Evolutionary conservation across 2,888 invertebrate genomes (phyloP).

Genomic region (Encarsia formosa): DNA sequence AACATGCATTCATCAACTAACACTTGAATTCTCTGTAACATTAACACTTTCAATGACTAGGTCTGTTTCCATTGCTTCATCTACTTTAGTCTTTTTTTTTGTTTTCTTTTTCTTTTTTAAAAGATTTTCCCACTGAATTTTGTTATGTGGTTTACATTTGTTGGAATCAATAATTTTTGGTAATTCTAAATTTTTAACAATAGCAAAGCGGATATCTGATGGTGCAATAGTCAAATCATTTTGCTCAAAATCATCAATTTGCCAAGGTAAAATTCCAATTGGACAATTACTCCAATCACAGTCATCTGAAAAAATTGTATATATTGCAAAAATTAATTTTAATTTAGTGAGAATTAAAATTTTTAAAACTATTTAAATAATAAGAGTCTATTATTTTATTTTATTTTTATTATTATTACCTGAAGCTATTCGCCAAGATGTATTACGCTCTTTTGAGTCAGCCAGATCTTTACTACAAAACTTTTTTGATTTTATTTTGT

Average conservation of each 20-base stretch:
- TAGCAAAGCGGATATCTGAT: conserved; percentile 16
- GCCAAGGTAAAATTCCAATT: conserved; percentile 56
- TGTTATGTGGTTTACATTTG: conserved; percentile 34
- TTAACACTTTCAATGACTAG: no score
- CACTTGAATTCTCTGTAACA: no score
- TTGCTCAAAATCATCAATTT: conserved; percentile 37
- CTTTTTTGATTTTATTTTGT: no score
- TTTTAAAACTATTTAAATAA: background rate
- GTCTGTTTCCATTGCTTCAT: background rate
- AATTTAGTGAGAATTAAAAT: background rate
- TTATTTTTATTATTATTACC: no score
- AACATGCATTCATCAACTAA: no score
- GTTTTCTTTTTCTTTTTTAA: conserved; percentile 37
- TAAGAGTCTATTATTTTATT: background rate
- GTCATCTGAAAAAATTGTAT: conserved; percentile 28
- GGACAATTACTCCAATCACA: conserved; percentile 54
- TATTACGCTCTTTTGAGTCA: conserved; percentile 37
- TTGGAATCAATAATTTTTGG: conserved; percentile 39
- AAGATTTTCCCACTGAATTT: conserved; percentile 43
- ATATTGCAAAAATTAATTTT: no score
- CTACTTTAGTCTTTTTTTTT: conserved; percentile 13
- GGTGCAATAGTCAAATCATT: conserved; percentile 21
- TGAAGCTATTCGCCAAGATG: conserved; percentile 36
- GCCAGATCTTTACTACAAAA: conserved; percentile 24
- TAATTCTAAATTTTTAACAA: conserved; percentile 30